phyloP scores from a whole-genome alignment of 35 echinoderm and acorn worm species.

The Ophiothrix spiculata region DNA sequence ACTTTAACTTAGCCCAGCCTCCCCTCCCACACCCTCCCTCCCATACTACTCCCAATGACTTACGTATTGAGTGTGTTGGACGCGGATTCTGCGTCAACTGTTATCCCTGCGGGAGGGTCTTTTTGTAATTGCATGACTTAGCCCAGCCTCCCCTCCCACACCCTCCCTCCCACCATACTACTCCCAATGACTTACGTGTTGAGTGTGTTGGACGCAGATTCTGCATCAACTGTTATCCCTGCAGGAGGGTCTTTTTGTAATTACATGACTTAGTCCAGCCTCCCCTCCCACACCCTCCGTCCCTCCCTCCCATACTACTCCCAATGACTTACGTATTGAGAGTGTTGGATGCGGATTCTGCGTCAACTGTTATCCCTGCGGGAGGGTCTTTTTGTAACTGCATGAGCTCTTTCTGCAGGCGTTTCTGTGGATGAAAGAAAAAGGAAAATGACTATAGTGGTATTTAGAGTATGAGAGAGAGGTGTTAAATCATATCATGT shows the following conservation, averaged over 20 bases:
- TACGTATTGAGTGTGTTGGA: constrained; percentile 47
- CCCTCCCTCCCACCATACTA: too few relatives aligned
- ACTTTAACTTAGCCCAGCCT: too few relatives aligned
- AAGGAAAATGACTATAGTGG: too few relatives aligned
- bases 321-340: constrained; percentile 50
- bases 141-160: too few relatives aligned
- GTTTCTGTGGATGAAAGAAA: constrained; percentile 25
- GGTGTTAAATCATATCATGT: too few relatives aligned
- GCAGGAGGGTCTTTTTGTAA: constrained; percentile 64
- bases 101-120: constrained; percentile 58
- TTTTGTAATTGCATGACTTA: constrained; percentile 68
- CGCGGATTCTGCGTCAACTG: constrained; percentile 36
- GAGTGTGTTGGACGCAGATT: constrained; percentile 33
- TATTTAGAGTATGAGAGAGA: too few relatives aligned
- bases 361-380: constrained; percentile 47
- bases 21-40: too few relatives aligned
- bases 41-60: too few relatives aligned
- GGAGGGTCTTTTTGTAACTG: constrained; percentile 69
- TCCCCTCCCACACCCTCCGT: too few relatives aligned
- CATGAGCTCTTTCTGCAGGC: constrained; percentile 58
- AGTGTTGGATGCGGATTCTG: constrained; percentile 33
- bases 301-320: too few relatives aligned
- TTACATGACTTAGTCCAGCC: too few relatives aligned
- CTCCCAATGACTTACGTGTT: constrained; percentile 53
- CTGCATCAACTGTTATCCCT: constrained; percentile 49